These are phyloP conservation scores for Hestina assimilis DNA, from an alignment of 1,140 invertebrate genomes.

Conservation along the genomic window DNA sequence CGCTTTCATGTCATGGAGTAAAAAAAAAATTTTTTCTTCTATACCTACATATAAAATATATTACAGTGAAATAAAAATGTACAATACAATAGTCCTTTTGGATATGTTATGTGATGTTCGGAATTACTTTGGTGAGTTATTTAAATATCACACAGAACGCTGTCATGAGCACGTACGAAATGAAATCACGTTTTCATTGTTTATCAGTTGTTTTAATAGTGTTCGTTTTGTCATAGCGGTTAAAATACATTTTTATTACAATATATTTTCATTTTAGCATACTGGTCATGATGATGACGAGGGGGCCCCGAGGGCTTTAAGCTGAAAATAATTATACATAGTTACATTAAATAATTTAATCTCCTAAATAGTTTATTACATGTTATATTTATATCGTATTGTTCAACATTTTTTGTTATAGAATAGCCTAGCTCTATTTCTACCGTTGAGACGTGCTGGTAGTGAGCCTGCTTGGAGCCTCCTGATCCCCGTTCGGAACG, in stretches of 20 bases:
- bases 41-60: no score
- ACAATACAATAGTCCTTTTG: not conserved
- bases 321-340: slow-evolving; percentile 31
- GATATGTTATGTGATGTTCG: slow-evolving; percentile 6
- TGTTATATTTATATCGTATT: no score
- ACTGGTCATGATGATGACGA: not conserved
- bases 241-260: slow-evolving; percentile 9
- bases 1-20: no score
- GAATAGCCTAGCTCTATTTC: no score
- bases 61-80: no score
- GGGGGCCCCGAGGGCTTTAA: slow-evolving; percentile 32
- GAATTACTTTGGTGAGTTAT: slow-evolving; percentile 8
- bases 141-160: slow-evolving; percentile 1
- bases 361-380: no score
- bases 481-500: no score
- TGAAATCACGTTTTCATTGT: slow-evolving; percentile 23
- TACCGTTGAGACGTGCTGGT: no score
- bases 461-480: no score
- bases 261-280: not conserved
- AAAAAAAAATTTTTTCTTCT: no score
- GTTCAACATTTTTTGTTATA: no score
- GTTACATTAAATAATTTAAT: not conserved
- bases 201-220: slow-evolving; percentile 15
- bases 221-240: not conserved
- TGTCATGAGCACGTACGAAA: slow-evolving; percentile 15